Percentiles rank a stretch among this genome's conserved stretches.
Conservation (phyloP, 2,888 invertebrate genomes). For the Xestobium rufovillosum region DNA sequence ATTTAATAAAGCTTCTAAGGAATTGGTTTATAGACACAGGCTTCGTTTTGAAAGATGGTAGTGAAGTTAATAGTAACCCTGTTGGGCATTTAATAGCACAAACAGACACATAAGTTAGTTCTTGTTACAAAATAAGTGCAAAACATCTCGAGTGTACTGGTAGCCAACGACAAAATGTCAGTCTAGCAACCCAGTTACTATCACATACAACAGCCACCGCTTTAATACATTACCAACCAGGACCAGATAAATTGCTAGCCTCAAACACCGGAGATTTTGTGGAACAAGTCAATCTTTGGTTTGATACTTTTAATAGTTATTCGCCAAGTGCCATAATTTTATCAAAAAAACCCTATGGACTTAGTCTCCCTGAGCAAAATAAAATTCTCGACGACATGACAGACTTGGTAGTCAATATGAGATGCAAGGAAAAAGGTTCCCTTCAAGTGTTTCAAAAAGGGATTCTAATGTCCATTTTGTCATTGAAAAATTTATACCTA, state of each 20-base stretch:
- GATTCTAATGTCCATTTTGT: slow-evolving; percentile 21
- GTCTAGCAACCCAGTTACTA: slow-evolving; percentile 25
- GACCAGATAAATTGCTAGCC: slow-evolving; percentile 14
- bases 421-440: slow-evolving; percentile 18
- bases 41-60: slow-evolving; percentile 21
- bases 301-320: slow-evolving; percentile 26
- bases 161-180: slow-evolving; percentile 24
- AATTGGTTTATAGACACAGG: slow-evolving; percentile 28
- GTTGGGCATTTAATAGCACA: slow-evolving; percentile 14
- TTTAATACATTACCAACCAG: slow-evolving; percentile 22
- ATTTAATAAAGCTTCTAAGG: slow-evolving; percentile 25
- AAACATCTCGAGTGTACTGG: slow-evolving; percentile 24
- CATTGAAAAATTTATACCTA: slow-evolving; percentile 17
- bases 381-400: slow-evolving; percentile 20
- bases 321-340: slow-evolving; percentile 12
- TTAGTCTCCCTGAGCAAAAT: slow-evolving; percentile 18
- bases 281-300: slow-evolving; percentile 27
- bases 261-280: slow-evolving; percentile 24
- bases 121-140: slow-evolving; percentile 17
- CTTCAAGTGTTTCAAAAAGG: no score
- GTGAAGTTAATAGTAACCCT: slow-evolving; percentile 16
- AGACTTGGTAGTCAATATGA: slow-evolving; percentile 18
- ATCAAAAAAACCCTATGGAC: slow-evolving; percentile 23
- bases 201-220: slow-evolving; percentile 27
- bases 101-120: slow-evolving; percentile 17